phyloP scores from a whole-genome alignment of 2,797 vertebrate genomes.

The Tamandua tetradactyla region DNA sequence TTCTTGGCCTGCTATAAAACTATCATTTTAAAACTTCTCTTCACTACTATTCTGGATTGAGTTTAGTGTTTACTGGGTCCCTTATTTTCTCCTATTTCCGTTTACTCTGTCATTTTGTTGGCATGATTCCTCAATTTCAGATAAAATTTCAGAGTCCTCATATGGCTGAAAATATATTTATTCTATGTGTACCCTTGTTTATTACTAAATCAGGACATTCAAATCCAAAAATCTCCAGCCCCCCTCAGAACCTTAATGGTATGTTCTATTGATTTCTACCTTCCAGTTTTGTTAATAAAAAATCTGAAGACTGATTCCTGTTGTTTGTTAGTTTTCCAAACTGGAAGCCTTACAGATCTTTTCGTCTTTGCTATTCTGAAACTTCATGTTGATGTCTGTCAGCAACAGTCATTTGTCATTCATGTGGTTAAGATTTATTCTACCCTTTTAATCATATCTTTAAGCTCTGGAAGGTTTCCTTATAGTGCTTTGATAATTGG shows the following conservation, averaged over 20 bases:
- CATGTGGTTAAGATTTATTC: neutral
- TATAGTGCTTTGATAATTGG: neutral
- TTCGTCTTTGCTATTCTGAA: neutral
- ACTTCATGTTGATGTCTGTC: neutral
- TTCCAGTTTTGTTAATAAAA: neutral
- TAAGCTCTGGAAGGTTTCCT: neutral
- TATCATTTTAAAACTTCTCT: neutral
- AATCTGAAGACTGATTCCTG: neutral
- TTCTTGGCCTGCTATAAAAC: no score
- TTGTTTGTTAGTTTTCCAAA: neutral
- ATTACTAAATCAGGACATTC: neutral
- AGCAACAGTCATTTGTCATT: neutral
- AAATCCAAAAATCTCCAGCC: neutral
- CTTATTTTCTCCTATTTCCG: neutral
- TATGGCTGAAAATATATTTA: neutral
- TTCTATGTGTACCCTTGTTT: neutral
- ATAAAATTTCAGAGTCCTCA: neutral
- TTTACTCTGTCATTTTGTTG: neutral
- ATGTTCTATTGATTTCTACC: neutral
- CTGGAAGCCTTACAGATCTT: neutral
- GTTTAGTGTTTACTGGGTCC: neutral
- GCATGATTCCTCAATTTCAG: neutral
- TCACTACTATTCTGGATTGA: neutral
- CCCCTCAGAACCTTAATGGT: neutral
- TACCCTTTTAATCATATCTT: neutral